Base-by-base conservation (phyloP, 2,113 vertebrate species). In the Pseudorectes ferrugineus region DNA sequence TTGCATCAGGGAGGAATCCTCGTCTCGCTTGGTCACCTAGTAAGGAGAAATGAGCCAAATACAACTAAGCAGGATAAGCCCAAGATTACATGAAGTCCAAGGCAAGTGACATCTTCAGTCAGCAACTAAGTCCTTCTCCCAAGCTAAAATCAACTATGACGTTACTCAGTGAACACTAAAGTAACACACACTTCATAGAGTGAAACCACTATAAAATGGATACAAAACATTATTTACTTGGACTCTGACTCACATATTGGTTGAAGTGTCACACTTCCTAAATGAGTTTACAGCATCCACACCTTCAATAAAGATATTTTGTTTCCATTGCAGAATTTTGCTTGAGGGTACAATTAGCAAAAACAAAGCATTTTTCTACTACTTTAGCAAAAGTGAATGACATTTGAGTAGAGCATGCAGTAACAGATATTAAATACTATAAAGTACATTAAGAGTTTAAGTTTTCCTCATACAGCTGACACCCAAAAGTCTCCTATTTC, bases 1-100 rank as follows among this genome's bases (percentile, higher is more conserved):
- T 28, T 99, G 99, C 99, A 99, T 99, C 89, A 99, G 97, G 43
- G 99, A 99, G 36, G 99, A 99, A 93, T 99, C 99, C 95, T 99
- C 99, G 92, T 99, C 99, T 58, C 99, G 98, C 95, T 99, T 99
- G 59, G 99, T 99, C 89, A 99, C 99, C 99, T 99, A 90, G 12
- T 10, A 24, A 40, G 89, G 46, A 92, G 33, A 92, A 96, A 49
- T 0, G 1, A 92, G 63, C 31, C 82, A 76, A 68, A 70, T 9
- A 40, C 15, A 35, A 43, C 63, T 59, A 76, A 65, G 54, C 13
- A 82, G 67, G 52, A 48, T 40, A 88, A 85, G 3, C n/a, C 29
- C 86, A 59, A 63, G 35, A 61, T 43, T 59, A 80, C 0, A 2
- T 35, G 2, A 77, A 85, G n/a, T 11, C n/a, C 6, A 2, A 68